These are phyloP conservation scores for Hetaerina titia DNA, from an alignment of 2,888 invertebrate species.

Conservation along the genomic window DNA sequence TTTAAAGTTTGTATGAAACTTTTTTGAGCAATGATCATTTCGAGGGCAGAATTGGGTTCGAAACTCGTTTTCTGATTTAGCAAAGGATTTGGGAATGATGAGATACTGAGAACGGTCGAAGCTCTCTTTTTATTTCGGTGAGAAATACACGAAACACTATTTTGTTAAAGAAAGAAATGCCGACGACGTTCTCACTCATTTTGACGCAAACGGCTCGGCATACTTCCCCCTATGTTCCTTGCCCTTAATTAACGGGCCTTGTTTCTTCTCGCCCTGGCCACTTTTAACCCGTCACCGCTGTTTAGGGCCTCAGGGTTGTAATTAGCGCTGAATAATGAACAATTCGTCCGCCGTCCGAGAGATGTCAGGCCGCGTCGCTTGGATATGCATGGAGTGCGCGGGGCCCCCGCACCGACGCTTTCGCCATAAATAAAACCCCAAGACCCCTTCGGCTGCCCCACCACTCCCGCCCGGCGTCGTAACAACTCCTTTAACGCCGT, in stretches of 20 bases:
- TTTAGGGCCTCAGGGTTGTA: background rate
- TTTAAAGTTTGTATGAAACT: too few species aligned
- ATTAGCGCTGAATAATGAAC: conserved; percentile 64
- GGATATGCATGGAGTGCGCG: background rate
- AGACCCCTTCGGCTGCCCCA: background rate
- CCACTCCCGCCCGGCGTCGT: background rate
- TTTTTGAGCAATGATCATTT: too few species aligned
- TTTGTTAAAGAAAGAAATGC: background rate
- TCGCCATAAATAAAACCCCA: conserved; percentile 20
- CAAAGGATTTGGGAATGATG: background rate
- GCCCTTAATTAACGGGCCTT: conserved; percentile 34
- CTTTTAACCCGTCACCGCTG: conserved; percentile 13
- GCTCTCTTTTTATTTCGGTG: background rate
- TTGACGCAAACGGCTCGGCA: background rate
- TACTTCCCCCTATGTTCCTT: background rate
- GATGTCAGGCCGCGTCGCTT: background rate
- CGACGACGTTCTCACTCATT: background rate
- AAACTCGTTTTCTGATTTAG: background rate
- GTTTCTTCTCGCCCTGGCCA: conserved; percentile 18
- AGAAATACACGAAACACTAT: background rate
- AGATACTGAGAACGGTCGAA: background rate
- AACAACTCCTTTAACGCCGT: conserved; percentile 2
- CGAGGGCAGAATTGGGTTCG: background rate
- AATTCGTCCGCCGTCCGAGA: conserved; percentile 42
- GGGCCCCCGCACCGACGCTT: background rate